phyloP scores from a whole-genome alignment of 92 coral and sea anemone species.

The Heliopora coerulea region DNA sequence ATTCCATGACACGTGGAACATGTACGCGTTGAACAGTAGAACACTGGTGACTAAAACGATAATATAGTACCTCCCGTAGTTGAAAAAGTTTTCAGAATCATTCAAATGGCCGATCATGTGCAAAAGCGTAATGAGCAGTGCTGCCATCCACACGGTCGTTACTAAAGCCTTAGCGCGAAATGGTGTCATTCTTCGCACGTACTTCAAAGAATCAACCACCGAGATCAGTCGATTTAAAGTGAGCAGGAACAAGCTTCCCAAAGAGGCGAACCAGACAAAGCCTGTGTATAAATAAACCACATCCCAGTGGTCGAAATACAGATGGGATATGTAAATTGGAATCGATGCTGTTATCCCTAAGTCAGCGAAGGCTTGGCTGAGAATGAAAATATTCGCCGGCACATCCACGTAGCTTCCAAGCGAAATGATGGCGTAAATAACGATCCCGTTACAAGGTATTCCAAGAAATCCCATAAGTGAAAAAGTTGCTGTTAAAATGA shows the following conservation, averaged over 20 bases:
- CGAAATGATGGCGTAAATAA: constrained; percentile 4
- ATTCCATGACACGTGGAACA: constrained; percentile 20
- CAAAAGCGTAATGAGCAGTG: background rate
- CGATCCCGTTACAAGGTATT: constrained; percentile 10
- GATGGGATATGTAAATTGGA: background rate
- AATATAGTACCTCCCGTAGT: constrained; percentile 31
- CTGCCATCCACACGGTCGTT: background rate
- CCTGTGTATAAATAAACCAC: background rate
- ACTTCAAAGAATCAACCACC: constrained; percentile 1
- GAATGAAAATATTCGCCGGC: constrained; percentile 37
- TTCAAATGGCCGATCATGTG: constrained; percentile 10
- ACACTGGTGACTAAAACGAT: background rate
- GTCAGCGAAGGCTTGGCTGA: constrained; percentile 32
- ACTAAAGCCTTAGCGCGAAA: constrained; percentile 13
- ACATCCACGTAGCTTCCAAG: constrained; percentile 16
- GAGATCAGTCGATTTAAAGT: constrained; percentile 27
- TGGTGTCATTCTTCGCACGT: constrained; percentile 11
- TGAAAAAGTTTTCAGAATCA: constrained; percentile 23
- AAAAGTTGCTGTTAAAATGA: constrained; percentile 1
- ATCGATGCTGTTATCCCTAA: constrained; percentile 8
- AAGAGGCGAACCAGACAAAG: constrained; percentile 3
- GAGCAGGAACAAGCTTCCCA: constrained; percentile 19
- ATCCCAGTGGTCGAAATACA: constrained; percentile 20
- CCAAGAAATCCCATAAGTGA: constrained; percentile 2
- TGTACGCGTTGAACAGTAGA: constrained; percentile 16